A percentile compares a stretch with the other conserved stretches of the same genome.
These are phyloP conservation scores for Oscheius sp. DNA, from an alignment of 1,140 invertebrate species.

Conservation along the genomic window DNA sequence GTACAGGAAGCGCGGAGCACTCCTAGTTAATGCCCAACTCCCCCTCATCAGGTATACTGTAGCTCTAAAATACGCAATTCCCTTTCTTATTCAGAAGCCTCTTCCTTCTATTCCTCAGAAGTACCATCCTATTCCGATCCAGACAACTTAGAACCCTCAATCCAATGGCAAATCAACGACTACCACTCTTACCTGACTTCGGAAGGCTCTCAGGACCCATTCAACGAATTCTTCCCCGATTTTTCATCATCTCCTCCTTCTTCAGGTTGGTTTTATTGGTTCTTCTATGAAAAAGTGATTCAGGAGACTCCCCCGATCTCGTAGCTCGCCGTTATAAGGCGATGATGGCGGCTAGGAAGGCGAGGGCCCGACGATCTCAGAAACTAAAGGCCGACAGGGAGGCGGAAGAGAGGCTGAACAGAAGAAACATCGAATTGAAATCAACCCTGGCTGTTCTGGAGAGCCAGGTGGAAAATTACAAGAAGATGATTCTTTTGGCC, in stretches of 20 bases:
- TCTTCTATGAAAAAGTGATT: background rate
- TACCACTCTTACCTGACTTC: background rate
- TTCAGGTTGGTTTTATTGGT: background rate
- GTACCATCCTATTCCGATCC: background rate
- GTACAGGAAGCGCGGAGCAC: background rate
- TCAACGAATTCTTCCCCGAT: background rate
- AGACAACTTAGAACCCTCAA: background rate
- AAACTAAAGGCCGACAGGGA: background rate
- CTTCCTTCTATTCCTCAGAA: background rate
- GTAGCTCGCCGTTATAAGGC: background rate
- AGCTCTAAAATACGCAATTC: no score
- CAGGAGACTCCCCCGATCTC: background rate
- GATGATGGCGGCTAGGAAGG: background rate
- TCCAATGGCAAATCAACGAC: background rate
- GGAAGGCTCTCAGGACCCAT: background rate
- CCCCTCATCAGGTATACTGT: no score
- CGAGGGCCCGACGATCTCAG: background rate
- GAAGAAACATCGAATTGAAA: background rate
- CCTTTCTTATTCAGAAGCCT: no score
- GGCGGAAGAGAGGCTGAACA: background rate
- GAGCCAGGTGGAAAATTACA: background rate
- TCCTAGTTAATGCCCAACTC: background rate
- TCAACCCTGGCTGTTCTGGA: background rate
- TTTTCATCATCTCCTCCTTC: background rate
- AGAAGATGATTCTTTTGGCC: background rate